Evolutionary conservation across 1,140 invertebrate genomes (phyloP), one percentile per base, ranked within the genome.

Genomic region (Diabrotica undecimpunctata): DNA sequence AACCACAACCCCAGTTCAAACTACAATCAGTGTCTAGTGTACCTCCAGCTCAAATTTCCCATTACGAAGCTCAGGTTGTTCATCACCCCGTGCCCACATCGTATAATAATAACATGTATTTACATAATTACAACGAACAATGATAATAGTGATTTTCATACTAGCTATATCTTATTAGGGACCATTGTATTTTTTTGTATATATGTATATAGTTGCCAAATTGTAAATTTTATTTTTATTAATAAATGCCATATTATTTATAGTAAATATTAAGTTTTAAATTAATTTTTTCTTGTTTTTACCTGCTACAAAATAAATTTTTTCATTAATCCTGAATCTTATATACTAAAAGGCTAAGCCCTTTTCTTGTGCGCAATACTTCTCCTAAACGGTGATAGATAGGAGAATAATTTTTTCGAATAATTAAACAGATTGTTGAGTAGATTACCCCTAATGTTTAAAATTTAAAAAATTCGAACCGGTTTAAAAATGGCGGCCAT

Each of bases 1-100:
- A 62, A 10, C 6, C 51, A 12, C 14, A 54, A 55, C 51, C 53
- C 8, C 61, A 54, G 39, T 54, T 38, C 12, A 54, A 54, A 46
- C n/a, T 46, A 2, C 41, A 46, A 6, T 25, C 25, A 25, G 25
- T 25, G 25, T 25, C 25, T 4, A 25, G 25, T 25, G 25, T 25
- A 25, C 25, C 25, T 25, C 41, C 41, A n/a, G 41, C 6, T 46
- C n/a, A 8, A 8, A 8, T 10, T 10, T 46, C 41, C 2, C 41
- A n/a, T 46, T 46, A 46, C 41, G 41, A 46, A 10, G n/a, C 41
- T 8, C 41, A 46, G n/a, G 8, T 46, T 5, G n/a, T 46, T 2
- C 50, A 7, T 4, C 58, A 60, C 5, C 39, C 8, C 12, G 12
- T 8, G 9, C 56, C 12, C 51, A 1, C 25, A 25, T 46, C 41